phyloP scores from a whole-genome alignment of 2,113 vertebrate genomes.

The Aegotheles bennettii region DNA sequence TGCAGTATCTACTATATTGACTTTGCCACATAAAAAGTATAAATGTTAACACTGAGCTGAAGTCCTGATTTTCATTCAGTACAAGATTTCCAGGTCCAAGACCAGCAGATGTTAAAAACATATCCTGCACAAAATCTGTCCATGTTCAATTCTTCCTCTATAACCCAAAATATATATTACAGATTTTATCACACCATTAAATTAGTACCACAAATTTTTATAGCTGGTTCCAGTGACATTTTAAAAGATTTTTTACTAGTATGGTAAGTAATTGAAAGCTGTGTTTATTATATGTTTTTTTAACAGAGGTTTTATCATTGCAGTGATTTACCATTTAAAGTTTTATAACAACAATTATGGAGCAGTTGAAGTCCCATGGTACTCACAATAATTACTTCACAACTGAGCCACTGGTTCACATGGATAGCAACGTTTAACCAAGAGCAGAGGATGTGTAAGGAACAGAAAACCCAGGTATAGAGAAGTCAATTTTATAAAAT shows the following conservation, averaged over 20 bases:
- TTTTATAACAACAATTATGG: neutral
- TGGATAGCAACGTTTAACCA: neutral
- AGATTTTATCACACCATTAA: constrained; percentile 1
- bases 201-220: constrained; percentile 1
- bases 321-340: neutral
- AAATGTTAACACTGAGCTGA: neutral
- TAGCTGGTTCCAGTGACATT: neutral
- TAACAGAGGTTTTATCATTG: neutral
- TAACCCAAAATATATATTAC: neutral
- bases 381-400: neutral
- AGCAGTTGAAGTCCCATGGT: neutral
- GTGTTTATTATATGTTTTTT: neutral
- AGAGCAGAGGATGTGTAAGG: neutral
- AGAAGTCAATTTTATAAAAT: neutral
- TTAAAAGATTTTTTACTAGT: neutral
- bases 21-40: neutral
- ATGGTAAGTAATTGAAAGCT: constrained; percentile 16
- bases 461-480: neutral
- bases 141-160: neutral
- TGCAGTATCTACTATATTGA: neutral
- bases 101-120: neutral
- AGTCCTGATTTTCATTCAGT: neutral
- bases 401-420: neutral
- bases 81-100: neutral
- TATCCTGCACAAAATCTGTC: neutral